phyloP scores from a whole-genome alignment of 53 echinoderm and acorn worm species.

The Arbacia lixula region DNA sequence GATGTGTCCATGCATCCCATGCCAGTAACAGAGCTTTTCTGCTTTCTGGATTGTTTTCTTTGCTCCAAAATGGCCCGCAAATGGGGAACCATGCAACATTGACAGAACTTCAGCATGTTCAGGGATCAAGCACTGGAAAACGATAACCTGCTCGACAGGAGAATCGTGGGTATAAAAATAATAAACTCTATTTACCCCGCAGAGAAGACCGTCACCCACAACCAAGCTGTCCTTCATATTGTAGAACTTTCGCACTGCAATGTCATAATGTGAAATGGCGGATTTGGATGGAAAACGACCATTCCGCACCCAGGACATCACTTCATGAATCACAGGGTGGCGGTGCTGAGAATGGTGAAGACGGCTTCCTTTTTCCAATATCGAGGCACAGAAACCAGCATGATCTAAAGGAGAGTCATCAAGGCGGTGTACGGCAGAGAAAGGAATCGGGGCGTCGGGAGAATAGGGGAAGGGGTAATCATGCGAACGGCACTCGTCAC shows the following conservation, averaged over 20 bases:
- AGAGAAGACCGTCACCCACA: constrained; percentile 4
- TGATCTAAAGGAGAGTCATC: too few species aligned
- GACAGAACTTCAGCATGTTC: not conserved
- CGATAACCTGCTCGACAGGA: not conserved
- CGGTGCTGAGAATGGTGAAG: not conserved
- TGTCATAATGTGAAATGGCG: not conserved
- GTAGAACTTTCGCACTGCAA: not conserved
- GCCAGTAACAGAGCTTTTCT: too few species aligned
- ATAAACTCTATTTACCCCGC: not conserved
- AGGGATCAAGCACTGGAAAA: not conserved
- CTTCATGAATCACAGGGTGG: constrained; percentile 10
- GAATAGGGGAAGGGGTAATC: too few species aligned
- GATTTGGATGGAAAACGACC: not conserved
- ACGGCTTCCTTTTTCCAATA: not conserved
- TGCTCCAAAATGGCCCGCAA: too few species aligned
- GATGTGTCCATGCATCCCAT: too few species aligned
- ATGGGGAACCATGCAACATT: too few species aligned
- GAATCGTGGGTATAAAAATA: too few species aligned
- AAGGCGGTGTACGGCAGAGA: too few species aligned
- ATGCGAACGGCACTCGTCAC: too few species aligned
- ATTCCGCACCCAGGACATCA: not conserved
- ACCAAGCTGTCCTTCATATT: not conserved
- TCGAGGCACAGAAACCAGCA: not conserved
- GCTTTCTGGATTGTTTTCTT: constrained; percentile 28
- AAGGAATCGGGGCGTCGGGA: too few species aligned